Evolutionary conservation across 1,140 invertebrate species (phyloP), one percentile per base, ranked within the genome.

Genomic region (Heliothis subflexa): DNA sequence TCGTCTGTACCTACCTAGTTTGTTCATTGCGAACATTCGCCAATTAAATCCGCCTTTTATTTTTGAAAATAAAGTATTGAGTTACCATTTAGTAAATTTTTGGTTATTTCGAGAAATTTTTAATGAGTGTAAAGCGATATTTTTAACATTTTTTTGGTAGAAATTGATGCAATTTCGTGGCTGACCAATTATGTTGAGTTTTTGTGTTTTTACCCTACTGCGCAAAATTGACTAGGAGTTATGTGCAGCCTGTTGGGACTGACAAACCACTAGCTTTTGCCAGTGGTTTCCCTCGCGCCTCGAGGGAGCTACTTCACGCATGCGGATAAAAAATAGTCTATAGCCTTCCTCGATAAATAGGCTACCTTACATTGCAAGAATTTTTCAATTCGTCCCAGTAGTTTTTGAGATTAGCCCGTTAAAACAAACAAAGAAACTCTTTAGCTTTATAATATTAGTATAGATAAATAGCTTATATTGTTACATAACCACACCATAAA

Each of bases 71-170:
- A 71, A 73, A 55, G 33, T 73, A 73, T 73, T 18, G 9, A 5
- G 33, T 73, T 73, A 73, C 70, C 47, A 57, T 21, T 57, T 21
- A 33, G 70, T 2, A 16, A 55, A 16, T 12, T 13, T 59, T 14
- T 59, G 28, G n/a, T 47, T 12, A 7, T 59, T 73, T 73, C 52
- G 28, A 4, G 33, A 21, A 45, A 73, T 57, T 13, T 33, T 40
- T 59, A 73, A 73, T 73, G 70, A 73, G 3, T 18, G 70, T 73
- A 73, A 73, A n/a, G 5, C 2, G 57, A 73, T 73, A 73, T 73
- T 73, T 25, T 71, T 71, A 7, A 5, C 0, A 1, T 16, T 45
- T 10, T 64, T n/a, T 71, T 71, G 14, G 10, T 16, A 40, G 28
- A 4, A 28, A 54, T 13, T 54, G 4, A 54, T 28, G 50, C 64